Conservation (phyloP, 1,140 invertebrate genomes). For the Octopus bimaculoides region DNA sequence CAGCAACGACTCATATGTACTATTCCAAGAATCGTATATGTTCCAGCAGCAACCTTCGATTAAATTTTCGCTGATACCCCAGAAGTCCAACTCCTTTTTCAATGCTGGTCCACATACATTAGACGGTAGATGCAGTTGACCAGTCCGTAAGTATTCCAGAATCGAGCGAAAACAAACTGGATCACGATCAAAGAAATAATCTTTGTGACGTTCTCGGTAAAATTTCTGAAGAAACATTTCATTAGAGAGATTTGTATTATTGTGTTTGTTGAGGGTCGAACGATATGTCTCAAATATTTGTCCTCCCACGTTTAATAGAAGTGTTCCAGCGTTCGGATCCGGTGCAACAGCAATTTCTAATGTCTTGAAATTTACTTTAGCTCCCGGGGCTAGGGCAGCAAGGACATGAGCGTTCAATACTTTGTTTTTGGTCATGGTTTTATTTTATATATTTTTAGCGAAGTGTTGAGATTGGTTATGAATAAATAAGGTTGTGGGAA, state of each 20-base stretch:
- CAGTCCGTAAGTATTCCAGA: conserved; percentile 46
- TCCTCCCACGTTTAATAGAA: conserved; percentile 40
- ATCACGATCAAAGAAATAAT: conserved; percentile 48
- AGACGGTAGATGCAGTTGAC: conserved; percentile 49
- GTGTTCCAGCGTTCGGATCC: conserved; percentile 20
- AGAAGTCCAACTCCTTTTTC: conserved; percentile 39
- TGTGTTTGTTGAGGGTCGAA: conserved; percentile 33
- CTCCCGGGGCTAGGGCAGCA: conserved; percentile 24
- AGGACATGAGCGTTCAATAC: not conserved
- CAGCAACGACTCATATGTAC: conserved; percentile 28
- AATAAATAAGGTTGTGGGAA: too few relatives aligned
- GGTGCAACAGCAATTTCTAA: conserved; percentile 22
- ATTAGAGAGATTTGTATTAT: conserved; percentile 29
- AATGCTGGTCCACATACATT: conserved; percentile 47
- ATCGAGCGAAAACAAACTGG: conserved; percentile 41
- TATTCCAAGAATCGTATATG: conserved; percentile 36
- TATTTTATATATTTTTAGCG: not conserved
- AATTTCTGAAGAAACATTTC: conserved; percentile 36
- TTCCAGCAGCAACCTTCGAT: conserved; percentile 42
- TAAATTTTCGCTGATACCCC: conserved; percentile 35
- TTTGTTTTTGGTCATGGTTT: not conserved
- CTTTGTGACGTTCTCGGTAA: conserved; percentile 67
- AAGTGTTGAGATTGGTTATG: not conserved
- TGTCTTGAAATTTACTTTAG: conserved; percentile 21
- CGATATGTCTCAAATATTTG: conserved; percentile 39